phyloP scores from a whole-genome alignment of 1,140 invertebrate genomes.

The Lithobius niger region DNA sequence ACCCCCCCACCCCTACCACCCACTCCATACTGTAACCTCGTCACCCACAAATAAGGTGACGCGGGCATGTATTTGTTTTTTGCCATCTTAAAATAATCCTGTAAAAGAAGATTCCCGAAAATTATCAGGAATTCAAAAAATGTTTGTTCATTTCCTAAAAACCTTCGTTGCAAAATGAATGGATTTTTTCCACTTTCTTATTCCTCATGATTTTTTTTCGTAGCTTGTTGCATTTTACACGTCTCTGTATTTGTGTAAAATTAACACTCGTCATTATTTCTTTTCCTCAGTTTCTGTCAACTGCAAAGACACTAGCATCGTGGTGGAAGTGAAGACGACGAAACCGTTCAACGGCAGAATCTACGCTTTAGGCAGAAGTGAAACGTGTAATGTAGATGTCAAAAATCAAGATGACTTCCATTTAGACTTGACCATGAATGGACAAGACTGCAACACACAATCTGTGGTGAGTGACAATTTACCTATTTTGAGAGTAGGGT shows the following conservation, averaged over 20 bases:
- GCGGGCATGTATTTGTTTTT: too few species aligned
- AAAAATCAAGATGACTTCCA: conserved; percentile 81
- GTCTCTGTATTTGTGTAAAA: not conserved
- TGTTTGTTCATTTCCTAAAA: too few species aligned
- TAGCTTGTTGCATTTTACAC: not conserved
- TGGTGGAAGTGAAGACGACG: conserved; percentile 80
- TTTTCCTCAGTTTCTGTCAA: conserved; percentile 63
- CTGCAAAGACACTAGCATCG: conserved; percentile 86
- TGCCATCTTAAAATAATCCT: too few species aligned
- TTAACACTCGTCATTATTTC: not conserved
- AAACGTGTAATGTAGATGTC: conserved; percentile 89
- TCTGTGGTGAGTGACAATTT: conserved; percentile 26
- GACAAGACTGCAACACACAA: conserved; percentile 81
- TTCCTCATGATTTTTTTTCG: too few species aligned
- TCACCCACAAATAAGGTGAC: too few species aligned
- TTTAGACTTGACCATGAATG: conserved; percentile 79
- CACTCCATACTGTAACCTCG: too few species aligned
- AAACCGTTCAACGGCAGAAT: conserved; percentile 88
- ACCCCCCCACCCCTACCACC: too few species aligned
- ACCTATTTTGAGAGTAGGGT: too few species aligned
- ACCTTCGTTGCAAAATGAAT: too few species aligned
- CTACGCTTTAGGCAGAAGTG: conserved; percentile 79
- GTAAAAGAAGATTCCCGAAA: too few species aligned
- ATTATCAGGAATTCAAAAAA: too few species aligned
- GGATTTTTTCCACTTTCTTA: too few species aligned